Percentiles rank a stretch among this genome's conserved stretches.
These are phyloP conservation scores for Dorcus hopei DNA, from an alignment of 2,888 invertebrate species.

Conservation along the genomic window DNA sequence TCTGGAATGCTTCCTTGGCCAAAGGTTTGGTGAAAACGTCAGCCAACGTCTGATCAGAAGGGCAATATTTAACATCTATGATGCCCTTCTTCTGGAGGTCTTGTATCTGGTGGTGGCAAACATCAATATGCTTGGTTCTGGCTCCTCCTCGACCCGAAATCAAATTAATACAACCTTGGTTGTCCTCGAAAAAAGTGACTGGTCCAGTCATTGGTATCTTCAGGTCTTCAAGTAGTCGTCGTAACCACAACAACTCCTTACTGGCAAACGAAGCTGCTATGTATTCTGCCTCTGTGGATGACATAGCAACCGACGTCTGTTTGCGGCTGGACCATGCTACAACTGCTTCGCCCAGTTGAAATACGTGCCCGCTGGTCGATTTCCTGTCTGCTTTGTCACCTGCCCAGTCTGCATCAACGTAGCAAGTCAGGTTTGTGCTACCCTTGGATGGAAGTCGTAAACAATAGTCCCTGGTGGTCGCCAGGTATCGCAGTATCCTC, in stretches of 20 bases:
- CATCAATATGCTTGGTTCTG: constrained; percentile 2
- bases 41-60: constrained; percentile 1
- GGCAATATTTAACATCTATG: constrained; percentile 1
- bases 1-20: neutral
- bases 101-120: neutral
- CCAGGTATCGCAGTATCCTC: no score
- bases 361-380: neutral
- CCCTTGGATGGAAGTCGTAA: no score
- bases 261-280: no score
- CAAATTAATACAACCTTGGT: neutral
- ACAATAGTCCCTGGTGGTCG: no score
- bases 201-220: no score
- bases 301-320: no score
- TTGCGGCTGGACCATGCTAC: no score
- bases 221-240: no score
- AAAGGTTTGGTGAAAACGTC: constrained; percentile 3
- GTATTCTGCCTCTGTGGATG: no score
- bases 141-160: neutral
- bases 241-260: no score
- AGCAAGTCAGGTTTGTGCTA: neutral
- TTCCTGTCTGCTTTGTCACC: neutral
- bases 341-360: no score
- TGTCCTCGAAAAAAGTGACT: neutral
- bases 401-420: neutral
- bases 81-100: neutral